These are phyloP conservation scores for Semicossyphus pulcher DNA, from an alignment of 2,113 vertebrate genomes.

Conservation along the genomic window DNA sequence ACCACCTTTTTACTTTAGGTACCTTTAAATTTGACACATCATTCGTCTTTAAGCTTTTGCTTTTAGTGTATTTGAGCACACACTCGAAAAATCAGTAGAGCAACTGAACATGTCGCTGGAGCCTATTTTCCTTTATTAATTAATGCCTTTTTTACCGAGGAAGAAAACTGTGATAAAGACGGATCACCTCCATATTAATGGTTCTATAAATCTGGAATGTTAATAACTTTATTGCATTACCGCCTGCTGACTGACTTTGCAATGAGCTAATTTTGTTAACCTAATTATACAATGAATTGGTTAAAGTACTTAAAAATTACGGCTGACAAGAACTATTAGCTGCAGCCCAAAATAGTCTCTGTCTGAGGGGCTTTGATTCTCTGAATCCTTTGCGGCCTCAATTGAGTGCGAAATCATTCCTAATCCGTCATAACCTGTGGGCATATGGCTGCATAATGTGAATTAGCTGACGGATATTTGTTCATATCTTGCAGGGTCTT, in stretches of 20 bases:
- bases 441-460: constrained; percentile 72
- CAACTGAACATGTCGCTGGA: constrained; percentile 29
- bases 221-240: constrained; percentile 86
- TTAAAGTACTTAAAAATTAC: constrained; percentile 87
- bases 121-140: constrained; percentile 64
- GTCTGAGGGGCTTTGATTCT: constrained; percentile 76
- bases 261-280: constrained; percentile 87
- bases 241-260: constrained; percentile 80
- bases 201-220: constrained; percentile 82
- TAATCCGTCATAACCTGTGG: constrained; percentile 80
- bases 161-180: constrained; percentile 73
- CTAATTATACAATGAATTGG: constrained; percentile 87
- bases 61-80: constrained; percentile 1
- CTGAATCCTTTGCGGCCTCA: constrained; percentile 70
- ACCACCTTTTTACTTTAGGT: background rate
- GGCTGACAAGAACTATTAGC: constrained; percentile 84
- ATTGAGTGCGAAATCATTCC: constrained; percentile 74
- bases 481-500: constrained; percentile 33
- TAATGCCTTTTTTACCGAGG: constrained; percentile 57
- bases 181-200: constrained; percentile 73
- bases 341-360: constrained; percentile 79
- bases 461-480: constrained; percentile 64
- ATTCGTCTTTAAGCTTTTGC: constrained; percentile 28
- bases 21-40: constrained; percentile 22
- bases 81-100: constrained; percentile 25